A percentile compares a stretch with the other conserved stretches of the same genome.
Evolutionary conservation across 2,888 invertebrate species (phyloP).

Genomic region (Ophion costatus): DNA sequence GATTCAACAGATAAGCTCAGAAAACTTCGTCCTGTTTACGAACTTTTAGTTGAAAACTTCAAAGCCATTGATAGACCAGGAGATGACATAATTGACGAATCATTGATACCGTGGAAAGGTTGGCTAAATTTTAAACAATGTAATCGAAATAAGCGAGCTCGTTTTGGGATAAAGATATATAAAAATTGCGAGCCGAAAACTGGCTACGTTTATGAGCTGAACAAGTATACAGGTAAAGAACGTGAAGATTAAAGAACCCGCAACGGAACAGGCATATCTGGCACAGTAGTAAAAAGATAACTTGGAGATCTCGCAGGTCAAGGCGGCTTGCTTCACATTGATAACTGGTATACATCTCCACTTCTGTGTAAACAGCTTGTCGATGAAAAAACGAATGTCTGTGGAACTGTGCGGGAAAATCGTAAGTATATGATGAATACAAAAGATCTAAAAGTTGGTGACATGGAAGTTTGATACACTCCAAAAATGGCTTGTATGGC

Average conservation of each 20-base stretch:
- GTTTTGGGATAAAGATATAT: slow-evolving; percentile 25
- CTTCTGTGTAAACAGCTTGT: slow-evolving; percentile 38
- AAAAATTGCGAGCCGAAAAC: slow-evolving; percentile 33
- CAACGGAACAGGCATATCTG: slow-evolving; percentile 39
- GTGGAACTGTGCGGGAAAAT: slow-evolving; percentile 9
- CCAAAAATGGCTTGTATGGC: slow-evolving; percentile 33
- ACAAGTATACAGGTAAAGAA: slow-evolving; percentile 43
- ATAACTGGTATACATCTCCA: slow-evolving; percentile 45
- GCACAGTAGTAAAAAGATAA: slow-evolving; percentile 1
- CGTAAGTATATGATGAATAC: slow-evolving; percentile 2
- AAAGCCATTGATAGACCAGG: slow-evolving; percentile 11
- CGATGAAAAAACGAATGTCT: slow-evolving; percentile 25
- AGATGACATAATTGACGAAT: slow-evolving; percentile 13
- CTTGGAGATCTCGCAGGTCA: slow-evolving; percentile 23
- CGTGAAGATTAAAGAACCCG: slow-evolving; percentile 23
- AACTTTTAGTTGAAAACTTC: slow-evolving; percentile 12
- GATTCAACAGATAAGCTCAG: slow-evolving; percentile 9
- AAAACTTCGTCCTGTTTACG: slow-evolving; percentile 13
- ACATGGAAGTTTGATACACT: slow-evolving; percentile 18
- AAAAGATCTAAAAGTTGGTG: slow-evolving; percentile 15
- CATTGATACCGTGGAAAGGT: slow-evolving; percentile 9
- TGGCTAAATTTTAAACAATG: not conserved
- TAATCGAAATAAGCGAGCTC: slow-evolving; percentile 18
- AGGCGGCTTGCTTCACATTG: slow-evolving; percentile 49
- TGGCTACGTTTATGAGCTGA: slow-evolving; percentile 22